These are phyloP conservation scores for Prosapia bicincta DNA, from an alignment of 2,888 invertebrate genomes.

Conservation along the genomic window DNA sequence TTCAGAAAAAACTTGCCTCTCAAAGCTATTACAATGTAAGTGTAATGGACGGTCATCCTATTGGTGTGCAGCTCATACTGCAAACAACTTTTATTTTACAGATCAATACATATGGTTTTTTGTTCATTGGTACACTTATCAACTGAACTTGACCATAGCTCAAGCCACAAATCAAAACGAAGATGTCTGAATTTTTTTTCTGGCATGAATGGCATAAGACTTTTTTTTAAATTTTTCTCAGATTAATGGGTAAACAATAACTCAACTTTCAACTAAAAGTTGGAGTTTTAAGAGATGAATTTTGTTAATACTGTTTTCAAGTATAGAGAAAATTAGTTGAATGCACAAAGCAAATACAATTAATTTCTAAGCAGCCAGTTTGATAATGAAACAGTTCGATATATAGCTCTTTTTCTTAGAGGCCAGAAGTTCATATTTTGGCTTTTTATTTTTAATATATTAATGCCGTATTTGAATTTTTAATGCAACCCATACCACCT, in stretches of 20 bases:
- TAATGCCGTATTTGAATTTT: constrained; percentile 40
- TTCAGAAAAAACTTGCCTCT: too few relatives aligned
- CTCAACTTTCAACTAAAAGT: not conserved
- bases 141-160: constrained; percentile 33
- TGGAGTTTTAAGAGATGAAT: constrained; percentile 9
- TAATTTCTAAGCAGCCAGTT: constrained; percentile 26
- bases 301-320: constrained; percentile 29
- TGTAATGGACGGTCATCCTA: too few relatives aligned
- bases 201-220: constrained; percentile 3
- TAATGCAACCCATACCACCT: constrained; percentile 35
- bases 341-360: constrained; percentile 38
- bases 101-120: constrained; percentile 10
- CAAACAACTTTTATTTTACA: too few relatives aligned
- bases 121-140: constrained; percentile 32
- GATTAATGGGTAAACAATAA: not conserved
- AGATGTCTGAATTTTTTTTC: constrained; percentile 32
- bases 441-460: constrained; percentile 38
- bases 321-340: constrained; percentile 37
- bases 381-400: constrained; percentile 19
- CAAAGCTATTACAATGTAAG: too few relatives aligned
- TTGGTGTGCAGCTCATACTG: constrained; percentile 13
- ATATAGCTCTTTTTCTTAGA: constrained; percentile 11
- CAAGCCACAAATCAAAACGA: constrained; percentile 27
- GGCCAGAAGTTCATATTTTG: constrained; percentile 29
- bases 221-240: constrained; percentile 34